Base-by-base conservation (phyloP, 2,888 invertebrate species). In the Rutpela maculata region DNA sequence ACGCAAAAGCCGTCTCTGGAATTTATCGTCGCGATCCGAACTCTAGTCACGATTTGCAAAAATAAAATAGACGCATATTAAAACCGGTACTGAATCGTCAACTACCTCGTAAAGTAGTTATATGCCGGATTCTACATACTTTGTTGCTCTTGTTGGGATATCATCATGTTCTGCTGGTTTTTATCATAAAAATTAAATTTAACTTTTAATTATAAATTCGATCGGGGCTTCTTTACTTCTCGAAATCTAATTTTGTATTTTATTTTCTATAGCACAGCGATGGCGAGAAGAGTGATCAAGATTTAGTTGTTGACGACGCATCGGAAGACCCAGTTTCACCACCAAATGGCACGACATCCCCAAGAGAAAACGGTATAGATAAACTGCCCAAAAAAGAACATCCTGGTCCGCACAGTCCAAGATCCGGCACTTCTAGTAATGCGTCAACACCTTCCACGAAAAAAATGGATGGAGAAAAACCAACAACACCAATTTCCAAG, bases 221-320 rank as follows among this genome's bases (percentile, higher is more conserved):
- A n/a, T 35, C 9, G 31, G 31, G 0, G 7, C 7, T 35, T 9
- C 31, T 9, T 35, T 35, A 35, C 4, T 55, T 0, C 15, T 55
- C 17, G 55, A 17, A n/a, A 55, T 0, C 55, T n/a, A 65, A 31
- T 12, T 59, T 0, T 59, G 22, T 62, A 12, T 26, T 62, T 31
- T 22, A 65, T 63, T 62, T 55, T 90, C 80, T 90, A 26, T 4
- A 94, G 93, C 95, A 95, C 87, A 95, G 95, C 88, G 95, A 96
- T 89, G 95, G 95, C 74, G 96, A 95, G 88, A 96, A 96, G 89
- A 95, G 95, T 87, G 97, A 97, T 88, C 96, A 97, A 91, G 98
- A 98, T 88, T 91, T 98, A 85, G 98, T 98, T 79, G 98, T 98
- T 31, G 98, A 98, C 90, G 98, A 97, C 86, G 97, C 97, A 70